Evolutionary conservation across 2,113 vertebrate genomes (phyloP).

Genomic region (Chaetura pelagica): DNA sequence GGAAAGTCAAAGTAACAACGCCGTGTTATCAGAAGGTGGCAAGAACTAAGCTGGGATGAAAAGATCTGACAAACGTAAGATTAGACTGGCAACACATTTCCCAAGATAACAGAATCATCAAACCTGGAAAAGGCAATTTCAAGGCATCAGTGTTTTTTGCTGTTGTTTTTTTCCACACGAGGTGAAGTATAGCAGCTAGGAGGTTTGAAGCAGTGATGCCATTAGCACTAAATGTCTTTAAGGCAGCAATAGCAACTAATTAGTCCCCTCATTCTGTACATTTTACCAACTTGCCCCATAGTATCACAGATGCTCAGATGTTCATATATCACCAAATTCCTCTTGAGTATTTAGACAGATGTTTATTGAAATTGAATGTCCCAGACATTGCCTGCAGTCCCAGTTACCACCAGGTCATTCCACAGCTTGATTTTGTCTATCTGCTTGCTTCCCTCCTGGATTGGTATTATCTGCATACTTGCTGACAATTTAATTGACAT

Average conservation of each 20-base stretch:
- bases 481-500: background rate
- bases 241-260: background rate
- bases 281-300: background rate
- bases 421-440: background rate
- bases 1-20: conserved; percentile 3
- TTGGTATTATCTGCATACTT: background rate
- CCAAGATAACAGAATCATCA: background rate
- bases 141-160: background rate
- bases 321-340: background rate
- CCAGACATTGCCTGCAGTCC: background rate
- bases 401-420: background rate
- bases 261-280: background rate
- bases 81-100: background rate
- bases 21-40: background rate
- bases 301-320: background rate
- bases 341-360: background rate
- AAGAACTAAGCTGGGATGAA: background rate
- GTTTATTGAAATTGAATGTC: background rate
- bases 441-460: background rate
- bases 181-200: background rate
- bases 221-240: background rate
- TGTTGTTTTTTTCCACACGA: background rate
- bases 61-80: background rate
- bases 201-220: background rate
- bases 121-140: background rate